A percentile compares a stretch with the other conserved stretches of the same genome.
These are phyloP conservation scores for Hybognathus amarus DNA, from an alignment of 2,797 vertebrate genomes.

Conservation along the genomic window DNA sequence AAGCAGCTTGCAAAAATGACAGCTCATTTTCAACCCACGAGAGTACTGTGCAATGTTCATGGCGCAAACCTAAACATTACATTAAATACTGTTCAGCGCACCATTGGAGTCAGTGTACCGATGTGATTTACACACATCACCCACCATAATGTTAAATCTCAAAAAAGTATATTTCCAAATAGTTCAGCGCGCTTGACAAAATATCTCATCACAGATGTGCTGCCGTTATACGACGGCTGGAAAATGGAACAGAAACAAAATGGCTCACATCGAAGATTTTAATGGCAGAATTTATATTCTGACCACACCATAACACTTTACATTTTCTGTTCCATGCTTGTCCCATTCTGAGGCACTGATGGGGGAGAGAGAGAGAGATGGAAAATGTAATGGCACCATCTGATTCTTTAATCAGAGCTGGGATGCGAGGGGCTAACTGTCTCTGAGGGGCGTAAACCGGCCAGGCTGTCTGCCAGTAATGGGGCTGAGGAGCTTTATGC, in stretches of 20 bases:
- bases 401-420: conserved; percentile 33
- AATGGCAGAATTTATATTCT: conserved; percentile 12
- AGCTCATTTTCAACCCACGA: neutral
- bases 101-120: neutral
- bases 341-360: conserved; percentile 3
- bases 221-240: neutral
- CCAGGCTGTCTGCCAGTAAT: conserved; percentile 12
- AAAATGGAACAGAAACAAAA: conserved; percentile 24
- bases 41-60: neutral
- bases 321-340: neutral
- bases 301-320: neutral
- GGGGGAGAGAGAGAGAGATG: neutral
- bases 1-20: conserved; percentile 1
- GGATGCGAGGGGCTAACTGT: neutral
- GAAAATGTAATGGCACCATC: conserved; percentile 20
- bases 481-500: neutral
- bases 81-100: neutral
- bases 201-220: conserved; percentile 22
- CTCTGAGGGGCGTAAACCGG: neutral
- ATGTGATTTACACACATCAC: conserved; percentile 19
- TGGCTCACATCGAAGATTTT: neutral
- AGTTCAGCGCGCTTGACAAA: conserved; percentile 18
- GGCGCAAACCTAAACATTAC: neutral
- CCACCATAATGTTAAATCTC: neutral
- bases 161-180: neutral